Conservation (phyloP, 2,113 vertebrate species). For the human (Homo sapiens) region GRCh38 chr21:38494001-38494500, state of each 20-base stretch:
- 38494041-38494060: neutral
- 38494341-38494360: neutral
- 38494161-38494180: neutral
- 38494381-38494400: fast-evolving
- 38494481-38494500: neutral
- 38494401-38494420: neutral
- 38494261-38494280: neutral
- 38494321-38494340: fast-evolving
- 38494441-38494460: fast-evolving
- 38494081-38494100: too few relatives aligned
- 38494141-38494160: neutral
- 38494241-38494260: neutral
- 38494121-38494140: neutral
- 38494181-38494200: neutral
- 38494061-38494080: neutral
- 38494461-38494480: neutral
- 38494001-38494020: neutral
- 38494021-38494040: neutral
- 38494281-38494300: fast-evolving
- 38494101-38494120: neutral
- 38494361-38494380: fast-evolving
- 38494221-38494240: fast-evolving
- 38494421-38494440: neutral
- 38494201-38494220: fast-evolving
- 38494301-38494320: neutral